These are phyloP conservation scores for Meteorus cinctellus DNA, from an alignment of 2,888 invertebrate species.

Conservation along the genomic window DNA sequence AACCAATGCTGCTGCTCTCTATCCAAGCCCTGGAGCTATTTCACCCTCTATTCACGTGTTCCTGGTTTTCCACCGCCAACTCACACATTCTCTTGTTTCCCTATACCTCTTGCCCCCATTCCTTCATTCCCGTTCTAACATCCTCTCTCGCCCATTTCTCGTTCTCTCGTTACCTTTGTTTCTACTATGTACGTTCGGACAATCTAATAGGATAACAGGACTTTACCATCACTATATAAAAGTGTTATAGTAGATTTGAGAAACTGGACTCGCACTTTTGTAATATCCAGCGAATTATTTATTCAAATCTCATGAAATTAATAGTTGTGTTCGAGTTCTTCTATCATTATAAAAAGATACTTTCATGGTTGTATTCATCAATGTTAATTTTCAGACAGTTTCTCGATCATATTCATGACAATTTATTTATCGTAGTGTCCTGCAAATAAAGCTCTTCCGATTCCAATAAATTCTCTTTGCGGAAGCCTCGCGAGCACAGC, in stretches of 20 bases:
- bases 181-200: conserved; percentile 5
- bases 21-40: conserved; percentile 57
- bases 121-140: conserved; percentile 23
- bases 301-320: background rate
- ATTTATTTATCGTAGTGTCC: background rate
- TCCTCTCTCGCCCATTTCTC: conserved; percentile 18
- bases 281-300: background rate
- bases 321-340: background rate
- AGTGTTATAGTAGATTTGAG: background rate
- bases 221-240: conserved; percentile 2
- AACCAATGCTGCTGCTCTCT: conserved; percentile 61
- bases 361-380: too few species aligned
- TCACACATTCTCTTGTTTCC: conserved; percentile 26
- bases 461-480: background rate
- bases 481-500: background rate
- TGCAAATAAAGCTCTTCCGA: background rate
- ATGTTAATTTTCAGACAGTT: too few species aligned
- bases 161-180: conserved; percentile 30
- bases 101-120: conserved; percentile 16
- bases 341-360: background rate
- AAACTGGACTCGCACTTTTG: background rate
- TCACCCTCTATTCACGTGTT: conserved; percentile 52
- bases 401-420: background rate
- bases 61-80: conserved; percentile 29
- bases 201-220: conserved; percentile 21